Conservation (phyloP, 2,113 vertebrate species). For the Nycticorax nycticorax region DNA sequence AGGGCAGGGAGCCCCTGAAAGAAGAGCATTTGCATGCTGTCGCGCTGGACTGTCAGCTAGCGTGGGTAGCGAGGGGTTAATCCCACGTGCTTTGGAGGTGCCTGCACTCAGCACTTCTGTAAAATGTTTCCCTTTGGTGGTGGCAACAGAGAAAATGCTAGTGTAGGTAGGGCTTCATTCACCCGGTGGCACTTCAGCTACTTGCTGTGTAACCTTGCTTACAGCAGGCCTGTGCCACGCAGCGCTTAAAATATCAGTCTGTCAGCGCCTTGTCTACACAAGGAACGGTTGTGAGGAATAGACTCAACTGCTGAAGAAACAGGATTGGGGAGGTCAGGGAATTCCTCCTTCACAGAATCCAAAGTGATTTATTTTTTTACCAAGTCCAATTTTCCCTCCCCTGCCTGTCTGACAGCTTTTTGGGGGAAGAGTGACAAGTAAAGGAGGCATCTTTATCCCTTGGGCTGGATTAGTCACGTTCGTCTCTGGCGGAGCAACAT, state of each 20-base stretch:
- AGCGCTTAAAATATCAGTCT: constrained; percentile 64
- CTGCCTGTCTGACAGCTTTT: constrained; percentile 53
- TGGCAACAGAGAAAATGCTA: constrained; percentile 28
- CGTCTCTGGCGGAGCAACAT: background rate
- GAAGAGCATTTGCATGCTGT: background rate
- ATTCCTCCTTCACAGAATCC: constrained; percentile 64
- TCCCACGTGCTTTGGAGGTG: background rate
- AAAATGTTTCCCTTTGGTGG: constrained; percentile 8
- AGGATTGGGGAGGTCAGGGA: constrained; percentile 65
- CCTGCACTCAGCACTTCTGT: background rate
- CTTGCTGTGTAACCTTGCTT: constrained; percentile 59
- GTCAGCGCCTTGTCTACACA: constrained; percentile 57
- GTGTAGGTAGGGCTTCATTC: constrained; percentile 50
- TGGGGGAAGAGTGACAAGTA: constrained; percentile 47
- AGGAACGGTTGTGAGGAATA: constrained; percentile 38
- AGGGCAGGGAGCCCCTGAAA: background rate
- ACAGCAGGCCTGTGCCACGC: constrained; percentile 55
- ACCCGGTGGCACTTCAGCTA: constrained; percentile 32
- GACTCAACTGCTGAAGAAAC: constrained; percentile 61
- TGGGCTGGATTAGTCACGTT: constrained; percentile 60
- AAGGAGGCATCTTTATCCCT: constrained; percentile 56
- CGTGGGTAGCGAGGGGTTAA: background rate
- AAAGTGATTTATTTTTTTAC: constrained; percentile 65
- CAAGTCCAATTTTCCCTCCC: constrained; percentile 42
- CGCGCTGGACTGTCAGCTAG: rapidly evolving